Evolutionary conservation across 2,888 invertebrate species (phyloP).

Genomic region (Poecilus cupreus): DNA sequence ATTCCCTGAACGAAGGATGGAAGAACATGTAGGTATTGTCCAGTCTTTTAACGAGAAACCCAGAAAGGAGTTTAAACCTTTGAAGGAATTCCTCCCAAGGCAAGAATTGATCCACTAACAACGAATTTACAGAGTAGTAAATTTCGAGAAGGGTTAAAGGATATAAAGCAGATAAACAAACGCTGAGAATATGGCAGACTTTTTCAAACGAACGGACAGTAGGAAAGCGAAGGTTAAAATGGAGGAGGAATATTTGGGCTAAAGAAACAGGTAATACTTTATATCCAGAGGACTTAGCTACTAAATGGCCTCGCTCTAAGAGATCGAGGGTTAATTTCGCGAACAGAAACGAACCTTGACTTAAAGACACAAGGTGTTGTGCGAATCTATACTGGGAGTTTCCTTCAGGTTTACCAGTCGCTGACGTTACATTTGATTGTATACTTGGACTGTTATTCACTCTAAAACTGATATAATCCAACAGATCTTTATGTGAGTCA

Average conservation of each 20-base stretch:
- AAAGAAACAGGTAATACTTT: conserved; percentile 92
- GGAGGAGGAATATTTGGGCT: conserved; percentile 91
- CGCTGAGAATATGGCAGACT: conserved; percentile 90
- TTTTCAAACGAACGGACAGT: conserved; percentile 93
- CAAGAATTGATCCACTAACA: conserved; percentile 85
- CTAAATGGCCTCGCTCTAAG: conserved; percentile 92
- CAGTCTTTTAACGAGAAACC: conserved; percentile 90
- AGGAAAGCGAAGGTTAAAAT: conserved; percentile 94
- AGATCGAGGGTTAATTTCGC: conserved; percentile 93
- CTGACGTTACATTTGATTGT: conserved; percentile 86
- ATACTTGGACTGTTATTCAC: conserved; percentile 88
- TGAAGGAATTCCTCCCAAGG: conserved; percentile 94
- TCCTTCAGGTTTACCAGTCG: conserved; percentile 80
- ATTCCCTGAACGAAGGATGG: conserved; percentile 98
- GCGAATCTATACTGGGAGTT: conserved; percentile 87
- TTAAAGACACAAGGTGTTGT: conserved; percentile 87
- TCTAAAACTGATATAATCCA: conserved; percentile 90
- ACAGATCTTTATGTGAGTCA: conserved; percentile 89
- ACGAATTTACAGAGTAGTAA: conserved; percentile 93
- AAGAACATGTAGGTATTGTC: conserved; percentile 98
- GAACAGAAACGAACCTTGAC: conserved; percentile 93
- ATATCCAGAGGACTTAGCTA: conserved; percentile 94
- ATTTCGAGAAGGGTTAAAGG: conserved; percentile 93
- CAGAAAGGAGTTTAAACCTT: conserved; percentile 89
- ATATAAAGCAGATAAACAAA: conserved; percentile 92